phyloP scores from a whole-genome alignment of 2,888 invertebrate genomes.

The Synergus itoensis region DNA sequence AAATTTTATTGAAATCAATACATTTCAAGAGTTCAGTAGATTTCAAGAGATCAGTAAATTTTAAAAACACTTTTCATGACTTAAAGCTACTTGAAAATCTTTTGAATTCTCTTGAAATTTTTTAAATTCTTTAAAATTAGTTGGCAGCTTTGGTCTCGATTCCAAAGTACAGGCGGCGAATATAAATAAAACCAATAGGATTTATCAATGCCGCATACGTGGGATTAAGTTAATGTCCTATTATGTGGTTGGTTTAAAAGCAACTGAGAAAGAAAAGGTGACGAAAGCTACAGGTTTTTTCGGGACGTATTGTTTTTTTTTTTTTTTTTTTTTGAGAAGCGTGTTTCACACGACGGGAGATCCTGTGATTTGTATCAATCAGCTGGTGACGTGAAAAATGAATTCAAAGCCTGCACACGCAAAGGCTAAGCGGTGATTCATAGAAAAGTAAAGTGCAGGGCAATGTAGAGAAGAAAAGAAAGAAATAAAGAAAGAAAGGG shows the following conservation, averaged over 20 bases:
- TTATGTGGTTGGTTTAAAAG: not conserved
- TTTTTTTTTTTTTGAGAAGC: not conserved
- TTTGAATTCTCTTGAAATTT: too few relatives aligned
- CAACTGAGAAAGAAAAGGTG: not conserved
- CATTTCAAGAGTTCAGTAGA: too few relatives aligned
- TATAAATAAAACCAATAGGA: too few relatives aligned
- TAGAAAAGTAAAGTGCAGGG: slow-evolving; percentile 46
- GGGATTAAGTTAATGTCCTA: too few relatives aligned
- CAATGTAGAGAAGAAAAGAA: slow-evolving; percentile 49
- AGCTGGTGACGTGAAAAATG: slow-evolving; percentile 70
- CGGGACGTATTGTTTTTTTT: not conserved
- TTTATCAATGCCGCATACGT: too few relatives aligned
- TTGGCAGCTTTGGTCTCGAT: too few relatives aligned
- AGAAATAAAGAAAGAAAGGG: slow-evolving; percentile 50
- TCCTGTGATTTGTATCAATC: slow-evolving; percentile 70
- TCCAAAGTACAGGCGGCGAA: too few relatives aligned
- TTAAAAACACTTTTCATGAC: too few relatives aligned
- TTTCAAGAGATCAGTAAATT: too few relatives aligned
- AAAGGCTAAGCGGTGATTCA: slow-evolving; percentile 68
- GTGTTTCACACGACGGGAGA: slow-evolving; percentile 47
- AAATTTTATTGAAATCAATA: too few relatives aligned
- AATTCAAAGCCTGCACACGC: slow-evolving; percentile 65
- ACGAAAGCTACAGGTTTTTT: slow-evolving; percentile 2
- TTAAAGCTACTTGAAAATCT: too few relatives aligned
- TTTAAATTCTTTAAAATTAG: too few relatives aligned